Evolutionary conservation across 1,140 invertebrate genomes (phyloP), one percentile per base, ranked within the genome.

Genomic region (Apocrypta bakeri): DNA sequence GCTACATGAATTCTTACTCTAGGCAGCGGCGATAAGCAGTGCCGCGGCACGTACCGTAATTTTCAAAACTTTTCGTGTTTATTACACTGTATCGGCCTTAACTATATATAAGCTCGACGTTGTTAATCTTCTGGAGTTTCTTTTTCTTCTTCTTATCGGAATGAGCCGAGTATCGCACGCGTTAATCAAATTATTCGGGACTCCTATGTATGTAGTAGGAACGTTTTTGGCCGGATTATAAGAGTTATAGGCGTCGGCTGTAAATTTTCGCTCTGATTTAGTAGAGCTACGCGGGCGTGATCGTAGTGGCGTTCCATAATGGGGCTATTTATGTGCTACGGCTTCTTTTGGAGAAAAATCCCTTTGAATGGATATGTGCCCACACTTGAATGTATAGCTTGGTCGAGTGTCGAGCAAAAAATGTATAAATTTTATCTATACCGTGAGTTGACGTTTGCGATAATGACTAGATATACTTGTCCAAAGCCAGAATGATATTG

Each of bases 1-100:
- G 75, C 63, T 42, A 78, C 31, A 68, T 78, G 63, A 66, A 48
- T 78, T 78, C 63, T 68, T 68, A 68, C 75, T 78, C 33, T 64
- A 56, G 48, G 48, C 63, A 6, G 33, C n/a, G 31, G 31, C 63
- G 31, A 42, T 68, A 68, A 66, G 9, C 9, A 33, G 7, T 56
- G 63, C 14, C 24, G 63, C 21, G 48, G 48, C 48, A 56, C 48
- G 48, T 56, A 42, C 63, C 33, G 27, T 42, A 78, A 78, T 78
- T 78, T 68, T 40, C 21, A 68, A n/a, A 42, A 68, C 63, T 78
- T 68, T n/a, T 42, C 17, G 40, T 66, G 61, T 78, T 78, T 78
- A 78, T 66, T 66, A 25, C 6, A 25, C 66, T 42, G 31, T 68
- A 42, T 61, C 11, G 64, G 24, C 64, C 64, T 66, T 29, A 9